Conservation (phyloP, 2,113 vertebrate species). For the Indri indri region DNA sequence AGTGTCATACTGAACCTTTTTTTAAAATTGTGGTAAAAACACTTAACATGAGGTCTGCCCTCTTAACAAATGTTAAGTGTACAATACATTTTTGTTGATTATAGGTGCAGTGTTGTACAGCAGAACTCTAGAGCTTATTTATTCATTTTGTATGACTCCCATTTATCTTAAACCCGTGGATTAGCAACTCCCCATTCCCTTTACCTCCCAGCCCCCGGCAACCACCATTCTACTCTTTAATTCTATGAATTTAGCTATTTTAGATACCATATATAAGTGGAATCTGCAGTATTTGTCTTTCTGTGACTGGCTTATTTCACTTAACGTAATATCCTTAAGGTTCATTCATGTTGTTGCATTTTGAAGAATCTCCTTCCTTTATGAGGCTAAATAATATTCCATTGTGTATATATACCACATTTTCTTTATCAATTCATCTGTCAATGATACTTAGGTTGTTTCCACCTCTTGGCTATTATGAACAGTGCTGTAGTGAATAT, state of each 20-base stretch:
- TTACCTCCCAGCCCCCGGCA: not conserved
- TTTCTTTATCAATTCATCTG: not conserved
- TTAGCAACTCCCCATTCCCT: not conserved
- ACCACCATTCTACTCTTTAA: not conserved
- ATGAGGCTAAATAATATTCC: too few species aligned
- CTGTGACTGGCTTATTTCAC: not conserved
- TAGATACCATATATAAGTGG: not conserved
- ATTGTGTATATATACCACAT: too few species aligned
- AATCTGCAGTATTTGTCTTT: not conserved
- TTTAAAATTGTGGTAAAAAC: not conserved
- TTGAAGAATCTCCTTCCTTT: too few species aligned
- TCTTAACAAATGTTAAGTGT: not conserved
- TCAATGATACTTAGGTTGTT: not conserved
- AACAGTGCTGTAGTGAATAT: not conserved
- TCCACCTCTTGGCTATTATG: not conserved
- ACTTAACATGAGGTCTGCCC: not conserved
- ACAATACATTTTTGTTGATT: not conserved
- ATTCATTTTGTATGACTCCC: not conserved
- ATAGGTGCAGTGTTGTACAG: not conserved
- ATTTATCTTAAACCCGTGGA: too few species aligned
- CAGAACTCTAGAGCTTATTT: not conserved
- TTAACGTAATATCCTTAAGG: not conserved
- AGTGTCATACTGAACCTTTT: not conserved
- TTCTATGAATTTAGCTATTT: not conserved
- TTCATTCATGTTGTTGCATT: too few species aligned